These are phyloP conservation scores for Calypte anna DNA, from an alignment of 2,113 vertebrate genomes.

Conservation along the genomic window DNA sequence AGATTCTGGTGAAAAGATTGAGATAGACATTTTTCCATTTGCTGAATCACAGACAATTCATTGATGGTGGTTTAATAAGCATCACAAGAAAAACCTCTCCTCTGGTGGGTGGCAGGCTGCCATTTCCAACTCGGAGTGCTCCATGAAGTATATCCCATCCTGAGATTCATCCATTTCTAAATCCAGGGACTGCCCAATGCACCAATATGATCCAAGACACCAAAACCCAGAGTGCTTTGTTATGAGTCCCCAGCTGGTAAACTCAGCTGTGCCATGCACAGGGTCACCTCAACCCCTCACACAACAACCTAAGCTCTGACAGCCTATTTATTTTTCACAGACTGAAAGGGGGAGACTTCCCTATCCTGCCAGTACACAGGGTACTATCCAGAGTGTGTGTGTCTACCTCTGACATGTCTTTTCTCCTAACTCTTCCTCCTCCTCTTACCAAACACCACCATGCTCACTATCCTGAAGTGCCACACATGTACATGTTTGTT, in stretches of 20 bases:
- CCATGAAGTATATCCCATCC: rapidly evolving
- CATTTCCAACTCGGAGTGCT: neutral
- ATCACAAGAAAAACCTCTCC: neutral
- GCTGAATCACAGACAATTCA: neutral
- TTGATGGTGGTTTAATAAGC: neutral
- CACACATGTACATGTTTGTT: too few species aligned
- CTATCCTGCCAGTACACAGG: neutral
- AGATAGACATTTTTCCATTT: neutral
- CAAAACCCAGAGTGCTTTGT: too few species aligned
- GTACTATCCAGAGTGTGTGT: neutral
- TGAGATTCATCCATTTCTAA: neutral
- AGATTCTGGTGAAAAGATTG: neutral
- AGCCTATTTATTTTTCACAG: neutral
- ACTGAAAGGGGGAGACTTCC: neutral
- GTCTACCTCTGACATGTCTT: neutral
- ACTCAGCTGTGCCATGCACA: too few species aligned
- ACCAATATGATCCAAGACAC: too few species aligned
- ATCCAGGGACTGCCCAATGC: too few species aligned
- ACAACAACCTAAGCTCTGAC: too few species aligned
- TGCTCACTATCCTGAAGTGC: too few species aligned
- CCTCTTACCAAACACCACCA: too few species aligned
- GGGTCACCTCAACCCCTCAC: too few species aligned
- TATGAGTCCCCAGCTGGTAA: too few species aligned
- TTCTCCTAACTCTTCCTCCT: neutral
- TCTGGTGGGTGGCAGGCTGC: neutral